phyloP scores from a whole-genome alignment of 1,140 invertebrate genomes.

The Zelostemma sp. region DNA sequence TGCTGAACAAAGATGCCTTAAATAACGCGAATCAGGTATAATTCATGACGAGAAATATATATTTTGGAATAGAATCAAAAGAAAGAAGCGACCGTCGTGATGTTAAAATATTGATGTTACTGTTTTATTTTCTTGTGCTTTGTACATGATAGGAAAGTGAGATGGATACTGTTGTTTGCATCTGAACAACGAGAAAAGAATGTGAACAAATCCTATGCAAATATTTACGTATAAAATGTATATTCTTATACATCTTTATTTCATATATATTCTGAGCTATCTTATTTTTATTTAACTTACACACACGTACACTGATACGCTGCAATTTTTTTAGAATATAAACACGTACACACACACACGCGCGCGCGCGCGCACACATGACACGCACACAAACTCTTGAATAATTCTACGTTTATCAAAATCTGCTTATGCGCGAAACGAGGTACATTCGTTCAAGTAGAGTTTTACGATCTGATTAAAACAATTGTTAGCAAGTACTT shows the following conservation, averaged over 20 bases:
- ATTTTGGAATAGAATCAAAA: slow-evolving; percentile 17
- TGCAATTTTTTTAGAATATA: not conserved
- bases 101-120: slow-evolving; percentile 56
- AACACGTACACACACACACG: too few species aligned
- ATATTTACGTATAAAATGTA: slow-evolving; percentile 42
- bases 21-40: slow-evolving; percentile 11
- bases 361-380: too few species aligned
- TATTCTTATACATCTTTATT: slow-evolving; percentile 56
- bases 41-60: slow-evolving; percentile 10
- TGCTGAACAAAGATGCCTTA: slow-evolving; percentile 9
- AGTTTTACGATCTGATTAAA: too few species aligned
- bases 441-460: too few species aligned
- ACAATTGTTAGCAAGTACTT: too few species aligned
- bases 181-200: slow-evolving; percentile 36
- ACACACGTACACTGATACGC: slow-evolving; percentile 8
- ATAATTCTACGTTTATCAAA: too few species aligned
- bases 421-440: too few species aligned
- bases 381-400: too few species aligned
- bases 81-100: slow-evolving; percentile 40
- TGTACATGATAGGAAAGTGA: slow-evolving; percentile 52
- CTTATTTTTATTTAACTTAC: slow-evolving; percentile 59
- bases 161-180: slow-evolving; percentile 32
- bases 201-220: slow-evolving; percentile 45
- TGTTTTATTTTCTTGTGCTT: slow-evolving; percentile 53
- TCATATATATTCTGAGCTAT: slow-evolving; percentile 54